Base-by-base conservation (phyloP, 2,113 vertebrate genomes). In the Dunckerocampus dactyliophorus region DNA sequence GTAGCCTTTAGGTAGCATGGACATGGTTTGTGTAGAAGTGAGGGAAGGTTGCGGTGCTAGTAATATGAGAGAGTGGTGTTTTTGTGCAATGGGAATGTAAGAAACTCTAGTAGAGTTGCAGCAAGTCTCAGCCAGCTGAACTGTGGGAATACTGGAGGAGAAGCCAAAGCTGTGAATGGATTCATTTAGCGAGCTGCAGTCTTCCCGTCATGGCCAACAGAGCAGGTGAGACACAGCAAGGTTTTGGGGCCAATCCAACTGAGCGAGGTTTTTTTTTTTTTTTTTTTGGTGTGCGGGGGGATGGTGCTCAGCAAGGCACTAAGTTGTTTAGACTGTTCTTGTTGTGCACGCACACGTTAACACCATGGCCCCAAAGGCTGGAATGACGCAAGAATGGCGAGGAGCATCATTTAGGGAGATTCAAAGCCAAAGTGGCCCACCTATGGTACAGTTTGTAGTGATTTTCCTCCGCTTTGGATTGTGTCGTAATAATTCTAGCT, bases 391-490 rank as follows among this genome's bases (percentile, higher is more conserved):
- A 16, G 52, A 28, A 52, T 48, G 17, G 61, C 15, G 46, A 50
- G n/a, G 37, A 16, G 61, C 5, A 39, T 13, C 0, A 13, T 19
- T 55, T 7, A 12, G 15, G 46, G 42, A 50, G 10, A 34, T 53
- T 53, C 8, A 34, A 54, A 39, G 37, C 11, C 2, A 50, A 59
- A 9, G 10, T 16, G 11, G 57, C 93, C 86, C 75, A 99, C 97
- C 97, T 86, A 99, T 99, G 87, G 97, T 99, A 84, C 96, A 99
- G 90, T 98, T 99, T 48, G 95, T 93, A 58, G 97, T 98, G 85
- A 99, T 99, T 93, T 97, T 99, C 88, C 97, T 92, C 71, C 97
- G 90, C 88, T 99, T 99, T 45, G 97, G 97, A 89, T 99, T 99
- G 89, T 99, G 96, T 67, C 95, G 93, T 89, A 99, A 91, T 90